These are phyloP conservation scores for Epinotia brunnichana DNA, from an alignment of 2,888 invertebrate species.

Conservation along the genomic window DNA sequence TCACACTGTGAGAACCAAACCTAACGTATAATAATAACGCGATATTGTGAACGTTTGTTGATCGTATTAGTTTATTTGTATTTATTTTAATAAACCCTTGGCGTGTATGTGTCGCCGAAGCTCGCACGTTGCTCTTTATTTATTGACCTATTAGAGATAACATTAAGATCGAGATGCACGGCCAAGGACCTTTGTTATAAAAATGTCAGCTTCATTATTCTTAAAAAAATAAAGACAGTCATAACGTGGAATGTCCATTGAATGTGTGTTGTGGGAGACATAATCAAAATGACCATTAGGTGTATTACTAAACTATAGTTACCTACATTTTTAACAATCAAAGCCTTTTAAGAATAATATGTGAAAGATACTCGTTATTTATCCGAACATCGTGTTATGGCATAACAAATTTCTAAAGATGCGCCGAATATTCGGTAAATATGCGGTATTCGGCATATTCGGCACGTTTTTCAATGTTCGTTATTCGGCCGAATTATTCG, in stretches of 20 bases:
- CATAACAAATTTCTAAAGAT: too few relatives aligned
- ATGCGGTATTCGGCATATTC: too few relatives aligned
- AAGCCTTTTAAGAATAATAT: too few relatives aligned
- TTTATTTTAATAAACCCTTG: slow-evolving; percentile 78
- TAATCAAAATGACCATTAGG: neutral
- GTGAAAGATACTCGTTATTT: neutral
- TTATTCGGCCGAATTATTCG: too few relatives aligned
- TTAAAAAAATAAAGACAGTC: slow-evolving; percentile 73
- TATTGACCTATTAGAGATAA: slow-evolving; percentile 85
- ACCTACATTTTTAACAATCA: too few relatives aligned
- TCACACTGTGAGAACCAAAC: slow-evolving; percentile 34
- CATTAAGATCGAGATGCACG: slow-evolving; percentile 84
- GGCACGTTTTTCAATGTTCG: too few relatives aligned
- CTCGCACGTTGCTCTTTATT: slow-evolving; percentile 82
- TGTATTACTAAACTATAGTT: neutral
- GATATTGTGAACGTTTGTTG: slow-evolving; percentile 65
- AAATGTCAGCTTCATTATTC: slow-evolving; percentile 83
- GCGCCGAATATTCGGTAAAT: too few relatives aligned
- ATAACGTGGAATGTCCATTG: slow-evolving; percentile 63
- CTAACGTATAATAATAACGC: slow-evolving; percentile 61
- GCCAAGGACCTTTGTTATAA: slow-evolving; percentile 84
- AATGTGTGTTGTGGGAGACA: neutral
- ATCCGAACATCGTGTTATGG: too few relatives aligned
- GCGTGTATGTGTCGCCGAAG: slow-evolving; percentile 80
- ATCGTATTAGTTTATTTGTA: slow-evolving; percentile 67